A percentile compares a stretch with the other conserved stretches of the same genome.
Evolutionary conservation across 2,797 vertebrate genomes (phyloP).

Genomic region (Taeniopygia guttata): DNA sequence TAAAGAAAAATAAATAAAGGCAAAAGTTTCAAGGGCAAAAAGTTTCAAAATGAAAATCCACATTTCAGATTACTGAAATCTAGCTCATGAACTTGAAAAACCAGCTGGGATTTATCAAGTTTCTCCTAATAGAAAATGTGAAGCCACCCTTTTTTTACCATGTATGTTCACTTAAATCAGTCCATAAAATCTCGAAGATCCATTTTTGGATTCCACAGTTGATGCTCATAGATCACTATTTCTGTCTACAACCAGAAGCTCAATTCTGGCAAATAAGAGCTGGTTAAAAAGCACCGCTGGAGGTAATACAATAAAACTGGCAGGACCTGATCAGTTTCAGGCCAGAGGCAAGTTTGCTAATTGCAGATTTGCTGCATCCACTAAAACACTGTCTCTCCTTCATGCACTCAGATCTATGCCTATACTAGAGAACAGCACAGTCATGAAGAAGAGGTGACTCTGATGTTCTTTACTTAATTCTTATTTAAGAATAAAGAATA

Average conservation of each 20-base stretch:
- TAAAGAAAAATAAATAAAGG: conserved; percentile 53
- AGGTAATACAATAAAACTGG: background rate
- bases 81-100: background rate
- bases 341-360: background rate
- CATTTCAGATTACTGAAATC: background rate
- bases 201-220: background rate
- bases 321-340: background rate
- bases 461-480: background rate
- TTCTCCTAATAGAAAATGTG: background rate
- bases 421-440: background rate
- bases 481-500: background rate
- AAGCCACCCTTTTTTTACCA: background rate
- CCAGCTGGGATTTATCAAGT: background rate
- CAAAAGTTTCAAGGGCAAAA: conserved; percentile 33
- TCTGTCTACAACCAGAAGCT: background rate
- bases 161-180: background rate
- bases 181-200: background rate
- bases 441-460: background rate
- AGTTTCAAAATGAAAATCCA: background rate
- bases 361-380: background rate
- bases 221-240: background rate
- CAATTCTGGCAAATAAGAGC: background rate
- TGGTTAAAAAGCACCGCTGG: background rate
- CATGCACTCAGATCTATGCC: background rate
- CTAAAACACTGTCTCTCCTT: background rate